Evolutionary conservation across 2,888 invertebrate species (phyloP), one percentile per base, ranked within the genome.

Genomic region (Fissipunctia ypsillon): DNA sequence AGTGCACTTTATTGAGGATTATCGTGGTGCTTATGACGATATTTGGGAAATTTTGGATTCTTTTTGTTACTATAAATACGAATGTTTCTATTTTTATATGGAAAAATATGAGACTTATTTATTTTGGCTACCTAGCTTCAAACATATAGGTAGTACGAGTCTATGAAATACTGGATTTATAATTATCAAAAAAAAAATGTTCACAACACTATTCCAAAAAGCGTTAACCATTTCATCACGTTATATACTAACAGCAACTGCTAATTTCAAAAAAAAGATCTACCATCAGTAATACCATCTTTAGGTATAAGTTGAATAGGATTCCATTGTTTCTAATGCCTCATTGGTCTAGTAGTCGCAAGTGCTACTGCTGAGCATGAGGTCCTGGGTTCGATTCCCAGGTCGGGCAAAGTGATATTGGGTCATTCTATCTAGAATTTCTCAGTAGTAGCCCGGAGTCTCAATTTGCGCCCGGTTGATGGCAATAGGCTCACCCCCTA

Each of bases 1-100:
- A 63, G 61, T 81, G 75, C 76, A 76, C 68, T 82, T 78, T 76
- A 75, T 76, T 63, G 52, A 48, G 12, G 7, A 45, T 65, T 61
- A 63, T 65, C 63, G 56, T 68, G 57, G 71, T 71, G 61, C 75
- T 82, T 73, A 77, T 38, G 65, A 48, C 25, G 50, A 31, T 68
- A 73, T 77, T 81, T 81, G 73, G 78, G 50, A 65, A 45, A 41
- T 52, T 60, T 73, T 59, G 10, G 31, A 16, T 52, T 41, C 12
- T 22, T 48, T 70, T 54, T 60, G 35, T 22, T 22, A 7, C 14
- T 45, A 3, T 41, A 22, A 14, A 76, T 28, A 35, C 6, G 16
- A 43, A 41, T 48, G 31, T 48, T 25, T 56, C 3, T 31, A 16
- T 41, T 77, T 77, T 41, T 25, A 19, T n/a, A 25, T 25, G 3